Evolutionary conservation across 2,888 invertebrate species (phyloP), one percentile per base, ranked within the genome.

Genomic region (Cryptophagus acutangulus): DNA sequence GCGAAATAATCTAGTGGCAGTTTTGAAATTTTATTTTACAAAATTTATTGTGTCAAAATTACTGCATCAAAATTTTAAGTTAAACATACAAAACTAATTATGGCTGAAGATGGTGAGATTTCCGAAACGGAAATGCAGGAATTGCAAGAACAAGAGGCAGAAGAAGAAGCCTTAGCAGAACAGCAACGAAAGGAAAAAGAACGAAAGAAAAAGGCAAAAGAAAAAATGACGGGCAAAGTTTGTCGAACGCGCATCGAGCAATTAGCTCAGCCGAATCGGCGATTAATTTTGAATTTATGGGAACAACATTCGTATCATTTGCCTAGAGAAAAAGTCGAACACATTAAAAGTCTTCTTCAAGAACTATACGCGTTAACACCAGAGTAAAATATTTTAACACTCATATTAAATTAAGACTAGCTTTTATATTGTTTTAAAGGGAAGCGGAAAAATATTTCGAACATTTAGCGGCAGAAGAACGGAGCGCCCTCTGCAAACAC

Each of bases 371-470:
- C 66, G 2, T 67, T 66, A 66, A 58, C 65, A 1, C 66, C 66
- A 1, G 66, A 66, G 31, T 31, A 31, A 13, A 13, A n/a, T n/a
- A 20, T 20, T 9, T 9, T 20, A 9, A 6, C 9, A 6, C 9
- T 9, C 5, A 20, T 6, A 20, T 20, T 6, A 20, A 6, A 20
- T 26, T 26, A 26, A n/a, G 12, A 35, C 17, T 14, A 31, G 9
- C n/a, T 31, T 31, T 31, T 31, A 4, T 6, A 25, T 31, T 33
- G 50, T n/a, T 24, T 51, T n/a, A n/a, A n/a, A 75, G 75, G 53
- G 77, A 77, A 70, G 77, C 78, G 0, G 76, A 77, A 50, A 71
- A 73, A 54, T 78, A 78, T 54, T 78, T 79, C 54, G 71, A 70
- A 62, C 69, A 75, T 2, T 41, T 77, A 13, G 59, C 59, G 42